Evolutionary conservation across 2,113 vertebrate species (phyloP).

Genomic region (Burhinus oedicnemus): DNA sequence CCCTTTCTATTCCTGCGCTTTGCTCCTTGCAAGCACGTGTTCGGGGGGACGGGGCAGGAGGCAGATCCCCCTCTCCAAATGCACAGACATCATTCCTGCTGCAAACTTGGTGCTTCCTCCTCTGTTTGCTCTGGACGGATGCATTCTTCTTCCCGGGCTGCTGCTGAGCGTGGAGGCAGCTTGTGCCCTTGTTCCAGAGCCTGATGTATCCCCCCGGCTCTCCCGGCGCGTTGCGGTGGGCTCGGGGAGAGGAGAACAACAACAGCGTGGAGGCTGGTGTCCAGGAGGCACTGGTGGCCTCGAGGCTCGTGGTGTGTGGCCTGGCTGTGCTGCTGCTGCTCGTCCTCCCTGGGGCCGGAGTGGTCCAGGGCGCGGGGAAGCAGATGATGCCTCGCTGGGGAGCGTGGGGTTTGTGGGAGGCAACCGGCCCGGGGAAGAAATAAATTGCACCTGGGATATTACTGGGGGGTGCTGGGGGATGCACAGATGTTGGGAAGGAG

Average conservation of each 20-base stretch:
- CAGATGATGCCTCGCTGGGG: not conserved
- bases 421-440: fast-evolving
- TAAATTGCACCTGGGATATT: not conserved
- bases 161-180: not conserved
- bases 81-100: not conserved
- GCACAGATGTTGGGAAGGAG: not conserved
- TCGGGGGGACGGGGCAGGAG: not conserved
- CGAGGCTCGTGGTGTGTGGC: not conserved
- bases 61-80: not conserved
- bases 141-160: not conserved
- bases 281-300: not conserved
- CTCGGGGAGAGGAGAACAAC: not conserved
- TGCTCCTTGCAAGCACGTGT: not conserved
- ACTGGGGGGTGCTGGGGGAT: not conserved
- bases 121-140: not conserved
- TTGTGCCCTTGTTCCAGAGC: not conserved
- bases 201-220: not conserved
- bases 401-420: not conserved
- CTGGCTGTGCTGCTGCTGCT: not conserved
- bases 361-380: not conserved
- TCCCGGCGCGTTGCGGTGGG: not conserved
- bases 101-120: not conserved
- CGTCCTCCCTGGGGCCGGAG: not conserved
- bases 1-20: fast-evolving
- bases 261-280: not conserved